Conservation (phyloP, 2,113 vertebrate species). For the Lepidothrix coronata region DNA sequence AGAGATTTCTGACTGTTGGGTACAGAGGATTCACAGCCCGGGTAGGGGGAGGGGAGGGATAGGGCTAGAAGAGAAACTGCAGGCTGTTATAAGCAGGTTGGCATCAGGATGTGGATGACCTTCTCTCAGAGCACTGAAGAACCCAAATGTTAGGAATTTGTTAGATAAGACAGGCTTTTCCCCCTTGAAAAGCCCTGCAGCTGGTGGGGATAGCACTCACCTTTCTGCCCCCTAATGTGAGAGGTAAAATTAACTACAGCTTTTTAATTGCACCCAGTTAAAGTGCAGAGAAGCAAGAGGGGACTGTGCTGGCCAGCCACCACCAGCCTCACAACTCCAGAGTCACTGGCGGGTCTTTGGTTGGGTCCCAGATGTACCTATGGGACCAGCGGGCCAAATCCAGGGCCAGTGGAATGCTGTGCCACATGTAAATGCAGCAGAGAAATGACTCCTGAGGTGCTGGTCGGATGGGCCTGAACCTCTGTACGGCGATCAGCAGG, state of each 20-base stretch:
- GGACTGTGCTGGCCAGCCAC: neutral
- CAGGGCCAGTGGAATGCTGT: neutral
- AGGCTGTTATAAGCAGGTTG: neutral
- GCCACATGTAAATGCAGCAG: accelerated
- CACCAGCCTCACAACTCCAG: neutral
- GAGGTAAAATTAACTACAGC: neutral
- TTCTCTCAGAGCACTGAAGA: neutral
- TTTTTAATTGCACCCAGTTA: neutral
- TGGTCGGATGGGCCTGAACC: neutral
- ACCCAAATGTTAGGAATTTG: neutral
- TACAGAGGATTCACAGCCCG: neutral
- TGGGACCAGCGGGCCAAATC: neutral
- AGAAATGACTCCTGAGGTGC: neutral
- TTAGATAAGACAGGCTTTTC: neutral
- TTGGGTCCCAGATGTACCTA: accelerated
- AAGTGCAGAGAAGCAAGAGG: neutral
- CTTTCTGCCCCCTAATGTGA: neutral
- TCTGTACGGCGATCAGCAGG: accelerated
- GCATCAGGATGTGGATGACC: neutral
- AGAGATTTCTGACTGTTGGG: constrained; percentile 42
- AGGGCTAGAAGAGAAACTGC: neutral
- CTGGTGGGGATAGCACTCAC: accelerated
- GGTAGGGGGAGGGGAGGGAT: neutral
- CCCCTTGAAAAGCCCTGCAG: neutral
- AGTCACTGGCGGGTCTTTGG: accelerated